Conservation (phyloP, 2,888 invertebrate species). For the Emmelina monodactyla region DNA sequence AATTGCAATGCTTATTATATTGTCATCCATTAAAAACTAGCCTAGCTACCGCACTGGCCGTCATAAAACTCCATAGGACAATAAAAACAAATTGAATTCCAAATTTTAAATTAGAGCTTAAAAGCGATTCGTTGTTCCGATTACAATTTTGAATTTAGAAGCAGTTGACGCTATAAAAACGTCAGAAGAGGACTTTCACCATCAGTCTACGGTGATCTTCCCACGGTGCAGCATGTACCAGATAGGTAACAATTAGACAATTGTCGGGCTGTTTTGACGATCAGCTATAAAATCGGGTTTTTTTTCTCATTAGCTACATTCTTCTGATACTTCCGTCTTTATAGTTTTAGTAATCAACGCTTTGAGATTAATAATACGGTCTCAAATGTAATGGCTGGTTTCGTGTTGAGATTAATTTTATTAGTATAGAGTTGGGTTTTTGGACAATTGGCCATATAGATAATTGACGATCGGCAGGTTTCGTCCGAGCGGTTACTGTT, state of each 20-base stretch:
- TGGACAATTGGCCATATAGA: constrained; percentile 62
- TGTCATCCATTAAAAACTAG: constrained; percentile 12
- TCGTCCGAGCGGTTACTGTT: no score
- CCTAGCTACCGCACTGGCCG: constrained; percentile 13
- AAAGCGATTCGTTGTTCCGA: constrained; percentile 52
- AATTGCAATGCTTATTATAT: constrained; percentile 1
- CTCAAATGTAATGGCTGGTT: constrained; percentile 54
- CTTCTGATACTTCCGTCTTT: constrained; percentile 65
- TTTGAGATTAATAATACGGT: constrained; percentile 59
- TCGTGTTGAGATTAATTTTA: constrained; percentile 57
- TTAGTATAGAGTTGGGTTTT: constrained; percentile 32
- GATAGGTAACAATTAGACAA: constrained; percentile 63
- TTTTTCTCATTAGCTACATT: constrained; percentile 65
- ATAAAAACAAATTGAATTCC: constrained; percentile 40
- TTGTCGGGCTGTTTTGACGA: constrained; percentile 63
- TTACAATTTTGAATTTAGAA: constrained; percentile 47
- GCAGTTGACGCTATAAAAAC: constrained; percentile 46
- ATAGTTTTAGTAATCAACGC: constrained; percentile 66
- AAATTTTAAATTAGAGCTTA: constrained; percentile 36
- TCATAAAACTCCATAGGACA: constrained; percentile 23
- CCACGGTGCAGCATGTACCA: constrained; percentile 54
- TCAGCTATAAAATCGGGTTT: constrained; percentile 59
- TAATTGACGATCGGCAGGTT: constrained; percentile 61
- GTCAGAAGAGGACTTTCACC: constrained; percentile 51
- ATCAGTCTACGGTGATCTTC: constrained; percentile 47